Evolutionary conservation across 2,888 invertebrate species (phyloP).

Genomic region (Drosophila mayaguana): DNA sequence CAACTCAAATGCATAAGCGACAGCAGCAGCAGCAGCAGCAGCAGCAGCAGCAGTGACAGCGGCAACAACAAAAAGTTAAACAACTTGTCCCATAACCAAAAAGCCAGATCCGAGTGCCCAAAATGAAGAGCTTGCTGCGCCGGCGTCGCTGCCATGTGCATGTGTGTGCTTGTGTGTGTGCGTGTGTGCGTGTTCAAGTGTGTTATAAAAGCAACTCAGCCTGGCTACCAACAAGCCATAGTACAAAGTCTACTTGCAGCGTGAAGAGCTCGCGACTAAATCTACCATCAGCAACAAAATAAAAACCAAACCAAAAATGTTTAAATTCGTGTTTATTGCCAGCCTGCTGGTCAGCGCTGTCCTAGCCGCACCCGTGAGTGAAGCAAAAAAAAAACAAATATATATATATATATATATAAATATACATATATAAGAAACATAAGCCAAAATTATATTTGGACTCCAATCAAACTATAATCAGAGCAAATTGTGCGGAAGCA

Average conservation of each 20-base stretch:
- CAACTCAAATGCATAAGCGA: conserved; percentile 47
- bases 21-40: conserved; percentile 5
- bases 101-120: conserved; percentile 28
- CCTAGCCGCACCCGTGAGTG: conserved; percentile 83
- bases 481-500: not conserved
- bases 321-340: conserved; percentile 81
- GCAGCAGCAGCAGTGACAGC: not conserved
- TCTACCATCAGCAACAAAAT: not conserved
- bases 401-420: no score
- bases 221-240: conserved; percentile 74
- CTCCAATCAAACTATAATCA: no score
- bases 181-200: conserved; percentile 68
- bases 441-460: not conserved
- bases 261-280: conserved; percentile 68
- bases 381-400: conserved; percentile 25
- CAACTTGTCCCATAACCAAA: conserved; percentile 42
- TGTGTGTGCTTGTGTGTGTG: not conserved
- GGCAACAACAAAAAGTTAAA: conserved; percentile 13
- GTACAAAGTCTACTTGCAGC: conserved; percentile 83
- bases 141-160: conserved; percentile 35
- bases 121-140: conserved; percentile 39
- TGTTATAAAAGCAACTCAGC: conserved; percentile 79
- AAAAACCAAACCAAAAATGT: conserved; percentile 59
- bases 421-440: no score
- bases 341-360: conserved; percentile 78